Evolutionary conservation across 1,140 invertebrate species (phyloP).

Genomic region (Drosophila azteca): DNA sequence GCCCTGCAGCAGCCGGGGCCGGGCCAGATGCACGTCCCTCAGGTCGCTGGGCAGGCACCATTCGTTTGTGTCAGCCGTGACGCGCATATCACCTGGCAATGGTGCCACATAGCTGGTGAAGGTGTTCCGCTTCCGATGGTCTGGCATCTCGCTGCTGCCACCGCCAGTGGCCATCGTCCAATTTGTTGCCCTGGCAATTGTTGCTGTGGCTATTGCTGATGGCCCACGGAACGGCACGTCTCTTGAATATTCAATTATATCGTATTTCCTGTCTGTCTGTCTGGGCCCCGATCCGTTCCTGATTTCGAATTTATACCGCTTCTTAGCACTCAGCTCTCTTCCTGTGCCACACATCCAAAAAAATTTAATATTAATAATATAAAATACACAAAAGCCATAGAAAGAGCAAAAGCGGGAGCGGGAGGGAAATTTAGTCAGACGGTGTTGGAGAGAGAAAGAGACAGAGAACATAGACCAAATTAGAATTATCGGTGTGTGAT

Average conservation of each 20-base stretch:
- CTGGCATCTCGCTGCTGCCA: constrained; percentile 53
- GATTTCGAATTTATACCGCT: too few relatives aligned
- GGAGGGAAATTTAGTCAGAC: not conserved
- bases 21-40: constrained; percentile 71
- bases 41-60: constrained; percentile 76
- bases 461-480: constrained; percentile 37
- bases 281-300: constrained; percentile 17
- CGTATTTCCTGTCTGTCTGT: constrained; percentile 58
- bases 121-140: constrained; percentile 78
- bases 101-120: constrained; percentile 82
- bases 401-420: too few relatives aligned
- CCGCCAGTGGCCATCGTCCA: constrained; percentile 65
- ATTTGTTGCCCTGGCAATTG: constrained; percentile 23
- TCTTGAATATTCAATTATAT: constrained; percentile 74
- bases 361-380: too few relatives aligned
- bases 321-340: too few relatives aligned
- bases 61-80: constrained; percentile 64
- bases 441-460: constrained; percentile 4
- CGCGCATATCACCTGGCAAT: constrained; percentile 63
- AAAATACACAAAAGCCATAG: too few relatives aligned
- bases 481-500: constrained; percentile 72
- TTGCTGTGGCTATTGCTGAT: constrained; percentile 13
- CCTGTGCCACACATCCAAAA: too few relatives aligned
- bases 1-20: constrained; percentile 62
- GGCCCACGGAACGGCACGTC: constrained; percentile 35